These are phyloP conservation scores for Cyprichromis sp. DNA, from an alignment of 2,113 vertebrate species.

Conservation along the genomic window DNA sequence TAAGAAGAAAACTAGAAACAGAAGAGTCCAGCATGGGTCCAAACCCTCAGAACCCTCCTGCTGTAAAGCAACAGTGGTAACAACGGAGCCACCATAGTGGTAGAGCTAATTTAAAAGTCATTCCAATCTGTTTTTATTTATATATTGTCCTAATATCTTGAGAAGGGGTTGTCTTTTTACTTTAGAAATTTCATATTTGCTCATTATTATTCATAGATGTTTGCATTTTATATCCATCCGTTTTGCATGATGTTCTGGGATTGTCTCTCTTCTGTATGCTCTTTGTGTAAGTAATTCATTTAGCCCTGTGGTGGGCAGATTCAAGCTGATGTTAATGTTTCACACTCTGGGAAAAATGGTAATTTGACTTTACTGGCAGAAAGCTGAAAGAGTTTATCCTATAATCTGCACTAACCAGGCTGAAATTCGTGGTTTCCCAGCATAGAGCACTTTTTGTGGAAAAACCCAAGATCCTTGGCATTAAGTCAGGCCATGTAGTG, in stretches of 20 bases:
- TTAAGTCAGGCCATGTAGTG: not conserved
- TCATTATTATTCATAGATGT: not conserved
- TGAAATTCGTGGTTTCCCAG: not conserved
- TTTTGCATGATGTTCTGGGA: not conserved
- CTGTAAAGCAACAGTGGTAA: not conserved
- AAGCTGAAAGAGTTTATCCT: not conserved
- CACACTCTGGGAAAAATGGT: not conserved
- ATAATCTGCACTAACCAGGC: not conserved
- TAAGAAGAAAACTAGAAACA: not conserved
- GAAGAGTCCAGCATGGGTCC: not conserved
- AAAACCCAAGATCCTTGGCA: not conserved
- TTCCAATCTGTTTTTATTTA: not conserved
- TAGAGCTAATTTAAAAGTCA: fast-evolving
- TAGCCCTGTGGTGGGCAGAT: not conserved
- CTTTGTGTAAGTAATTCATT: not conserved
- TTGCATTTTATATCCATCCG: not conserved
- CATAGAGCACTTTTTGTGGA: not conserved
- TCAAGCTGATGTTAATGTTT: not conserved
- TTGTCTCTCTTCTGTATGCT: not conserved
- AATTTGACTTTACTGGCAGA: not conserved
- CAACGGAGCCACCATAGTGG: not conserved
- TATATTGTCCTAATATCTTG: not conserved
- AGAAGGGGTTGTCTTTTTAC: not conserved
- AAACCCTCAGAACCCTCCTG: not conserved
- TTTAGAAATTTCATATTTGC: not conserved